Base-by-base conservation (phyloP, 2,888 invertebrate genomes). In the Lasioglossum morio region DNA sequence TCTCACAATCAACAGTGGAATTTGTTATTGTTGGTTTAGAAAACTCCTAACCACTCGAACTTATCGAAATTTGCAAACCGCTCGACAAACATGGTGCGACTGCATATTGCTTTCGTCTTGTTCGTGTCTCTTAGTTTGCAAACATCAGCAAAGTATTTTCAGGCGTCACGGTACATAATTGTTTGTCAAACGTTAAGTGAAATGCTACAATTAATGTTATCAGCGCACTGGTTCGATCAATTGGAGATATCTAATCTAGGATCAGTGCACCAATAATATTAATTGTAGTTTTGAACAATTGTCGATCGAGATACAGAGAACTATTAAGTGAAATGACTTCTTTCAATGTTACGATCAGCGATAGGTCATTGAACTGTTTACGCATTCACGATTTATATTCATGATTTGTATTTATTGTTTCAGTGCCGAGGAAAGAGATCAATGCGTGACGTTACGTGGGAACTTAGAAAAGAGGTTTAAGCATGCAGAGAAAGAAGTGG, bases 371-470 rank as follows among this genome's bases (percentile, higher is more conserved):
- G 0, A 30, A 30, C 30, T 63, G 16, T 69, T 69, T 23, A 34
- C 16, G 37, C 23, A 37, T 37, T 69, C 10, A 23, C 19, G 10
- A 23, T 69, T 69, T 23, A 40, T 70, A 70, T 40, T 70, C n/a
- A 37, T 30, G 23, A 60, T 27, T 60, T 23, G 14, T 23, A 8
- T 69, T 34, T 14, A 30, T 75, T 70, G 81, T 89, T 91, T 69
- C 84, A 95, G 95, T 48, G 93, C 92, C 0, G 94, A 94, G 74
- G 95, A 95, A 84, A 93, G 95, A 78, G 94, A 95, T 82, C 93
- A 94, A 78, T 95, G 95, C 79, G 90, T 94, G 23, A 94, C 93
- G 2, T 84, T 92, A 30, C 91, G 93, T 37, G 92, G 90, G 73
- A 92, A 90, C 43, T 84, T 93, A 14, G 92, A 94, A 60, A 90